Evolutionary conservation across 2,888 invertebrate species (phyloP).

Genomic region (Globia sparganii): DNA sequence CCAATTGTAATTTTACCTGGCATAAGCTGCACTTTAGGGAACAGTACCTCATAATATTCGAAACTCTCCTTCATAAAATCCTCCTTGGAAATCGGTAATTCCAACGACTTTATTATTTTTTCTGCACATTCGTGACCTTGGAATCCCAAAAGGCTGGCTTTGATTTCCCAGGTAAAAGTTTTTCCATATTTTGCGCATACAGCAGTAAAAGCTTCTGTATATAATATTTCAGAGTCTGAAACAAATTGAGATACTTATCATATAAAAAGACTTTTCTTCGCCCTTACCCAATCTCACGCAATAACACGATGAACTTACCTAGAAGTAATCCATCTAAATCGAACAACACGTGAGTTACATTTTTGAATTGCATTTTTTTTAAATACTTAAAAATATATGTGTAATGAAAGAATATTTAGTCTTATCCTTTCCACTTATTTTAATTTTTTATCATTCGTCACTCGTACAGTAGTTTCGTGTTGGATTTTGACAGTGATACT

Average conservation of each 20-base stretch:
- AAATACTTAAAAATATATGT: constrained; percentile 48
- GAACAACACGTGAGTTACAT: constrained; percentile 91
- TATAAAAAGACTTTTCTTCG: constrained; percentile 3
- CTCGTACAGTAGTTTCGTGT: constrained; percentile 36
- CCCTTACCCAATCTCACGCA: constrained; percentile 15
- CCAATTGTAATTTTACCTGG: constrained; percentile 91
- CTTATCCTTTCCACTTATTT: constrained; percentile 47
- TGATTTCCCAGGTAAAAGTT: constrained; percentile 94
- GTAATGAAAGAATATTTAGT: constrained; percentile 36
- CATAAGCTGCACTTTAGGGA: constrained; percentile 92
- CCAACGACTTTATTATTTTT: constrained; percentile 90
- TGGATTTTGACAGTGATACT: constrained; percentile 40
- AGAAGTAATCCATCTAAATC: constrained; percentile 91
- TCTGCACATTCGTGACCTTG: constrained; percentile 91
- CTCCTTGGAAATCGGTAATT: constrained; percentile 92
- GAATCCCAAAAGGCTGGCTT: constrained; percentile 92
- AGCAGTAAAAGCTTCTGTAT: constrained; percentile 92
- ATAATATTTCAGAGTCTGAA: constrained; percentile 95
- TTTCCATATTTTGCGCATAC: constrained; percentile 93
- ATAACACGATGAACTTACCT: constrained; percentile 77
- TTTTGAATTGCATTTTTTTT: constrained; percentile 78
- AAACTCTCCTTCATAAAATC: constrained; percentile 91
- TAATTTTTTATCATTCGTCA: constrained; percentile 10
- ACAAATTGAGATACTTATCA: constrained; percentile 47
- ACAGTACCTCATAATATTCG: constrained; percentile 89